Evolutionary conservation across 2,113 vertebrate genomes (phyloP).

Genomic region (Xenopus tropicalis): UCB_Xtro_10.0 CM004452.2:2256001-2256500

Average conservation of each 20-base stretch:
- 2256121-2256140: too few species aligned
- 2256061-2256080: too few species aligned
- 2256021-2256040: too few species aligned
- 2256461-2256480: constrained; percentile 92
- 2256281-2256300: constrained; percentile 90
- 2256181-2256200: too few species aligned
- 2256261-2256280: constrained; percentile 95
- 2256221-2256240: constrained; percentile 94
- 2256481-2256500: constrained; percentile 89
- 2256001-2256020: too few species aligned
- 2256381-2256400: constrained; percentile 94
- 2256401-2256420: constrained; percentile 90
- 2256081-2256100: too few species aligned
- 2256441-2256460: constrained; percentile 94
- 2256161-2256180: too few species aligned
- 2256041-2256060: too few species aligned
- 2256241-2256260: constrained; percentile 92
- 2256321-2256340: constrained; percentile 92
- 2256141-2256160: too few species aligned
- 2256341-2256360: constrained; percentile 90
- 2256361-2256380: constrained; percentile 92
- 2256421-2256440: constrained; percentile 87
- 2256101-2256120: too few species aligned
- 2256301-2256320: constrained; percentile 93
- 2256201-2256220: constrained; percentile 2